Evolutionary conservation across 2,797 vertebrate species (phyloP).

Genomic region (Coendou prehensilis): DNA sequence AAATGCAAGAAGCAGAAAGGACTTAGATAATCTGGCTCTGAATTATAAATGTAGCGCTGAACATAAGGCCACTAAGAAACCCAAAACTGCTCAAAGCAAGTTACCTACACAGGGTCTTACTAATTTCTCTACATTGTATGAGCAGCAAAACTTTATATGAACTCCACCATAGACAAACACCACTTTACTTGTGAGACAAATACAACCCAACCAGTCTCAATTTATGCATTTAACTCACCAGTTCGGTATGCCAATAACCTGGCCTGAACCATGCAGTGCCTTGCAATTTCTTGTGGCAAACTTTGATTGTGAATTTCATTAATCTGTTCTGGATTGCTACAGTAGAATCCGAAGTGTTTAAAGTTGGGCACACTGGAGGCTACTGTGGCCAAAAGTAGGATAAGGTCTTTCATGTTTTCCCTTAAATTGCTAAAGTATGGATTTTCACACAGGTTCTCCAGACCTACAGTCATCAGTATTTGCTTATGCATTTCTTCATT

Average conservation of each 20-base stretch:
- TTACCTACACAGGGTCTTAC: neutral
- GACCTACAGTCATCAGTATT: conserved; percentile 92
- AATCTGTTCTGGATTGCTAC: conserved; percentile 79
- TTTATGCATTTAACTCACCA: conserved; percentile 89
- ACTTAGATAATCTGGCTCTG: neutral
- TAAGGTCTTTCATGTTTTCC: conserved; percentile 95
- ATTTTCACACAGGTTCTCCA: conserved; percentile 95
- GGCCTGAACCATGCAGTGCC: conserved; percentile 96
- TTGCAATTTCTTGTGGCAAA: conserved; percentile 93
- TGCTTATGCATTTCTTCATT: conserved; percentile 91
- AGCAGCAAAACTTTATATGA: neutral
- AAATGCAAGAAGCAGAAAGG: neutral
- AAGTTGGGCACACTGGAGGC: conserved; percentile 92
- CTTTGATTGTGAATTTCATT: conserved; percentile 83
- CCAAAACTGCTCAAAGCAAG: conserved; percentile 15
- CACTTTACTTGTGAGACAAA: conserved; percentile 52
- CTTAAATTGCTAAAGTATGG: conserved; percentile 95
- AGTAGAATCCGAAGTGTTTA: conserved; percentile 93
- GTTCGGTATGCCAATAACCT: conserved; percentile 94
- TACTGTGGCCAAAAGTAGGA: conserved; percentile 93
- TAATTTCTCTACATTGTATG: neutral
- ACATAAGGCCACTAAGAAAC: conserved; percentile 33
- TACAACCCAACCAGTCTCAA: conserved; percentile 64
- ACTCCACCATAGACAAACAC: neutral
- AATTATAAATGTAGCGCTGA: conserved; percentile 18